A percentile compares a stretch with the other conserved stretches of the same genome.
These are phyloP conservation scores for Hybognathus amarus DNA, from an alignment of 2,797 vertebrate genomes.

Conservation along the genomic window DNA sequence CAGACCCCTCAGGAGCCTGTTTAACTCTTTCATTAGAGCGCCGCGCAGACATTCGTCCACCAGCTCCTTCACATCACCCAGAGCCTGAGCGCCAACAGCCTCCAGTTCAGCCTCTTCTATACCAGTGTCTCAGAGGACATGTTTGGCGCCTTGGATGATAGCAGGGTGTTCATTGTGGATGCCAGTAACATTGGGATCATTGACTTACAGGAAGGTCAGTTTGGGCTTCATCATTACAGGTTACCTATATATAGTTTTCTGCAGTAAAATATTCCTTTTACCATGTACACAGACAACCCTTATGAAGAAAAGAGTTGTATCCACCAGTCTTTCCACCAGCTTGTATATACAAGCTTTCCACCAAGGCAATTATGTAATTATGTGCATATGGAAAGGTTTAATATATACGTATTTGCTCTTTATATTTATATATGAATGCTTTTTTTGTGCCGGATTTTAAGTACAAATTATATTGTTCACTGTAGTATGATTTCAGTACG, in stretches of 20 bases:
- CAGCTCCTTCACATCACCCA: constrained; percentile 80
- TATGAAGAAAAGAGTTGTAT: too few species aligned
- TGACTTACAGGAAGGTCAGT: constrained; percentile 81
- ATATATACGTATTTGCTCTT: neutral
- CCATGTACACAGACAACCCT: neutral
- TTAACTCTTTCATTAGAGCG: constrained; percentile 66
- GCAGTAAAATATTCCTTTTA: neutral
- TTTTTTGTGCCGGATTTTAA: neutral
- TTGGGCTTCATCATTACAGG: neutral
- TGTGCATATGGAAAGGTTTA: neutral
- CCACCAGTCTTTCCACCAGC: too few species aligned
- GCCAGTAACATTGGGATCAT: constrained; percentile 83
- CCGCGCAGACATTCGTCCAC: constrained; percentile 77
- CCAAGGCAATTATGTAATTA: too few species aligned
- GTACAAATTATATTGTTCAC: neutral
- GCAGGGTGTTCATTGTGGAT: constrained; percentile 82
- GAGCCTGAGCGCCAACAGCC: constrained; percentile 80
- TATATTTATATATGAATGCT: neutral
- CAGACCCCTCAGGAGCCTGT: constrained; percentile 73
- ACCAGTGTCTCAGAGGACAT: constrained; percentile 74
- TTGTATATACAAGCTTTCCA: too few species aligned
- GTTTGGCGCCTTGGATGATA: constrained; percentile 81
- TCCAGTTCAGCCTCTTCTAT: constrained; percentile 84
- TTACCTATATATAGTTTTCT: neutral
- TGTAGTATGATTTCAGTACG: too few species aligned